Base-by-base conservation (phyloP, 2,888 invertebrate genomes). In the Lycaena phlaeas region DNA sequence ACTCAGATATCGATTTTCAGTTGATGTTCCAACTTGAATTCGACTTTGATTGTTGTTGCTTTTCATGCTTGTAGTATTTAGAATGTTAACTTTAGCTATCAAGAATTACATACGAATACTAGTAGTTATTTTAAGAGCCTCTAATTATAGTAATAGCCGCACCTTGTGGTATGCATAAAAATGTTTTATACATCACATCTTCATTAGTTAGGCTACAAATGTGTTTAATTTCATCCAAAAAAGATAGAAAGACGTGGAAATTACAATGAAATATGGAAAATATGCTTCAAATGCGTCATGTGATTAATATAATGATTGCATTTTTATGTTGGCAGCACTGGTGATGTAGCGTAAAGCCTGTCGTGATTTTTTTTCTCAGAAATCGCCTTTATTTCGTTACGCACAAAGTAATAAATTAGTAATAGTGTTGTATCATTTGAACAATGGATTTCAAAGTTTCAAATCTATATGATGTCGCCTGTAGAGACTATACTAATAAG, bases 91-190 rank as follows among this genome's bases (percentile, higher is more conserved):
- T 40, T 31, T 15, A 11, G n/a, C 31, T 4, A 14, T 27, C 15
- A n/a, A 27, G 15, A 26, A 31, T 26, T 31, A 27, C n/a, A n/a
- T n/a, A n/a, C 26, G 25, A 31, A 27, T 30, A 26, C 25, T 25
- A 55, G 50, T 57, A 60, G 68, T 78, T 81, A 82, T 82, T 84
- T 81, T 82, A 66, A 59, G 76, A 69, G 62, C 61, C 72, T 40
- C 84, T 84, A 84, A 79, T 65, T 77, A 75, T 84, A 84, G 82
- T 68, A 61, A 56, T 64, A 68, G 73, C 73, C 74, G 75, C 78
- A 61, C 76, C 79, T 78, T 69, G 67, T 56, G 59, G 56, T 55
- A 57, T 57, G 57, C 55, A 55, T 57, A 42, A 56, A 57, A 47
- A 55, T 55, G 55, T 62, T 44, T 52, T 45, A 55, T 51, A 41